Base-by-base conservation (phyloP, 2,113 vertebrate genomes). In the Aptenodytes patagonicus region DNA sequence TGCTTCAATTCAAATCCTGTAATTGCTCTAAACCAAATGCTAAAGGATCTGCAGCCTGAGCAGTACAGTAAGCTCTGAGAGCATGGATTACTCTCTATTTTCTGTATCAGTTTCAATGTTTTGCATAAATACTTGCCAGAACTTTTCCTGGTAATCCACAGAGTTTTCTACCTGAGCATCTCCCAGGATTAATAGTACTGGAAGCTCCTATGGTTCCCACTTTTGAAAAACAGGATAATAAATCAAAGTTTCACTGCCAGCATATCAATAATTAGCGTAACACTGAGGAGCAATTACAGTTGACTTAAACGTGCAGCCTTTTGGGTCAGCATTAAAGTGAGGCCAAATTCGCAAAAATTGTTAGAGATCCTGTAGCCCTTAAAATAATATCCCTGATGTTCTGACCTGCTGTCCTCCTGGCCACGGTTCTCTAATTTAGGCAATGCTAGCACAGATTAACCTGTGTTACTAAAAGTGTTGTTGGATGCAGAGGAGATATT, bases 401-500 rank as follows among this genome's bases (percentile, higher is more conserved):
- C 84, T 95, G 77, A 84, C 49, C 77, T 87, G 51, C n/a, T 79
- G 24, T 76, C 34, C 47, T 69, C 9, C 46, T 66, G 47, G 55
- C 22, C 72, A 73, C 83, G 24, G 36, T 60, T 92, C 66, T 84
- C 69, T 83, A 87, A 79, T 87, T 62, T 38, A 83, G 19, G 60
- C 85, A 78, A 71, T 55, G 24, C 19, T 82, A 88, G 20, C 40
- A 69, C 51, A 72, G 64, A 68, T 75, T 82, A 89, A 86, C 91
- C 80, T 89, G 70, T 62, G 28, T 75, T 83, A 85, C 51, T 83
- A 26, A 32, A 95, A 94, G 52, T 13, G 4, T 6, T 91, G 60
- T 69, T 92, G 86, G 83, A 90, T 88, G 68, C 80, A 79, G 70
- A 80, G 42, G 70, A 95, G 77, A 58, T 68, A 65, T n/a, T 84